These are phyloP conservation scores for Formica exsecta DNA, from an alignment of 1,140 invertebrate species.

Conservation along the genomic window DNA sequence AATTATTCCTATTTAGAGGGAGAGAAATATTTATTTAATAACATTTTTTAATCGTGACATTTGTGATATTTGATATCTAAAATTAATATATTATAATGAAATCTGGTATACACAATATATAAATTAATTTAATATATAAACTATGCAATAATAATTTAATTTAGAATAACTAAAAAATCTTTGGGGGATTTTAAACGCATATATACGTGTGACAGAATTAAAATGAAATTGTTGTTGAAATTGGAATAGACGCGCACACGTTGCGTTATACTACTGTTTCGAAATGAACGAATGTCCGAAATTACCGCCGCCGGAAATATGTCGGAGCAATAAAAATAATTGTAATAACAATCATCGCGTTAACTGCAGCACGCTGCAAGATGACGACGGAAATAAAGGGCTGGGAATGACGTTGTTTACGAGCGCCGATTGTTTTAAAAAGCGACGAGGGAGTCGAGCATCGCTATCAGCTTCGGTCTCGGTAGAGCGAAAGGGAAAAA, in stretches of 20 bases:
- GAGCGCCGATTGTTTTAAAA: constrained; percentile 80
- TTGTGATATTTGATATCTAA: neutral
- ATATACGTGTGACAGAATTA: neutral
- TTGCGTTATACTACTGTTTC: neutral
- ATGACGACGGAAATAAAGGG: constrained; percentile 77
- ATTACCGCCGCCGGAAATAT: constrained; percentile 8
- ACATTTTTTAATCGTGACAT: neutral
- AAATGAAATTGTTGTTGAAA: constrained; percentile 16
- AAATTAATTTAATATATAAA: neutral
- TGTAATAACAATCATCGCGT: constrained; percentile 36
- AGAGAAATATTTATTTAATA: neutral
- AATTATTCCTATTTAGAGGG: neutral
- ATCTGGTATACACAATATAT: neutral
- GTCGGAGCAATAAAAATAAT: constrained; percentile 66
- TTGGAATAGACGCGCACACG: neutral
- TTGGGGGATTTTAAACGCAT: neutral
- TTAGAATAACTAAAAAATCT: neutral
- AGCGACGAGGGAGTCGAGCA: constrained; percentile 66
- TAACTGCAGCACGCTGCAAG: constrained; percentile 60
- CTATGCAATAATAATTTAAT: neutral
- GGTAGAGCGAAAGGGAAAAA: neutral
- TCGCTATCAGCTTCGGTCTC: constrained; percentile 47
- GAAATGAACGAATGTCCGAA: constrained; percentile 18
- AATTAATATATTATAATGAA: neutral
- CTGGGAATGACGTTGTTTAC: constrained; percentile 82